A percentile compares a stretch with the other conserved stretches of the same genome.
Conservation (phyloP, 92 coral and sea anemone genomes). For the Phymanthus crucifer region DNA sequence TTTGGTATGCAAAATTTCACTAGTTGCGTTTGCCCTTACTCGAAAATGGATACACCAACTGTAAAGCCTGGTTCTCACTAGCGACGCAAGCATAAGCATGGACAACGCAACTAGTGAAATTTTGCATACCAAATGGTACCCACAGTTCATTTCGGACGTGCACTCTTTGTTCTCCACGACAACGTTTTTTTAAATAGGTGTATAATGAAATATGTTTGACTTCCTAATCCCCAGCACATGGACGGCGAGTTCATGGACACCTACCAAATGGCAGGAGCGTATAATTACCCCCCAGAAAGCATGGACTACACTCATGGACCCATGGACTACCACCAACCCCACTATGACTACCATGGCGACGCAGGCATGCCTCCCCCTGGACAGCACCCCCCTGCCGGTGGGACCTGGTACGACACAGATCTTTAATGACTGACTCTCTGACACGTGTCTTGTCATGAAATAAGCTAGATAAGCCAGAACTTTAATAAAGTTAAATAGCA, state of each 20-base stretch:
- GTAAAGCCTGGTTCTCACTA: too few relatives aligned
- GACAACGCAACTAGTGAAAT: too few relatives aligned
- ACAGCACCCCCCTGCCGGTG: slow-evolving; percentile 75
- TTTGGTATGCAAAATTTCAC: too few relatives aligned
- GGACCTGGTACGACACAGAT: slow-evolving; percentile 89
- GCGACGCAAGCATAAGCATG: too few relatives aligned
- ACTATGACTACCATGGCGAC: slow-evolving; percentile 74
- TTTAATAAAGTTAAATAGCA: slow-evolving; percentile 3
- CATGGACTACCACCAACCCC: slow-evolving; percentile 68
- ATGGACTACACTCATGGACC: slow-evolving; percentile 77
- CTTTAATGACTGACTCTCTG: slow-evolving; percentile 40
- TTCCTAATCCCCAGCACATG: slow-evolving; percentile 62
- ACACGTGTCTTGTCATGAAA: background rate
- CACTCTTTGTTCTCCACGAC: too few relatives aligned
- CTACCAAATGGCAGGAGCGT: slow-evolving; percentile 64
- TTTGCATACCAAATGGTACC: too few relatives aligned
- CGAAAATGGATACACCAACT: too few relatives aligned
- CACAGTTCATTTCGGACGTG: background rate
- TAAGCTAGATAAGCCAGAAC: background rate
- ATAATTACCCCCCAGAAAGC: slow-evolving; percentile 70
- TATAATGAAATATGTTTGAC: background rate
- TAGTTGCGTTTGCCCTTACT: too few relatives aligned
- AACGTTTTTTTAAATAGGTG: too few relatives aligned
- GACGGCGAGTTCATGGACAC: slow-evolving; percentile 81
- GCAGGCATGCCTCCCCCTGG: slow-evolving; percentile 69